phyloP scores from a whole-genome alignment of 1,140 invertebrate species.

The Capitella teleta region DNA sequence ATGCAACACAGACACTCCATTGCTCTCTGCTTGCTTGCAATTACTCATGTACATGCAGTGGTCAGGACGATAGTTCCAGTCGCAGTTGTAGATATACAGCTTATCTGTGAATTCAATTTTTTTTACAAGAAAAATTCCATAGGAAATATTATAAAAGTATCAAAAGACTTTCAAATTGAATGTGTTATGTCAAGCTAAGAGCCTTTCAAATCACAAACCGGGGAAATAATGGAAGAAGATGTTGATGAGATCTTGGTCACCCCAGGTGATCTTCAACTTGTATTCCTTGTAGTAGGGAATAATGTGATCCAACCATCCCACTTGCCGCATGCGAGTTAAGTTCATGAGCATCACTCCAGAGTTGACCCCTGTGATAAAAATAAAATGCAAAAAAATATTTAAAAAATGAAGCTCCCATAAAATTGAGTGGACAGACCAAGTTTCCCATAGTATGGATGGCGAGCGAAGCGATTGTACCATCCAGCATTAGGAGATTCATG shows the following conservation, averaged over 20 bases:
- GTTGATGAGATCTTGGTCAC: slow-evolving; percentile 96
- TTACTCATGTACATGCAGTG: slow-evolving; percentile 86
- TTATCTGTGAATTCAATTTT: slow-evolving; percentile 48
- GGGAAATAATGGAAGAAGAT: slow-evolving; percentile 87
- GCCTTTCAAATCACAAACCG: slow-evolving; percentile 42
- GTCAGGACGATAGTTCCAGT: slow-evolving; percentile 84
- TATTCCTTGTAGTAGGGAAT: slow-evolving; percentile 74
- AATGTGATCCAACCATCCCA: slow-evolving; percentile 73
- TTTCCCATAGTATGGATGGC: slow-evolving; percentile 84
- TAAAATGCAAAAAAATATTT: not conserved
- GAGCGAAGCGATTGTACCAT: slow-evolving; percentile 92
- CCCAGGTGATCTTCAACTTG: slow-evolving; percentile 79
- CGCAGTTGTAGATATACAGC: slow-evolving; percentile 68
- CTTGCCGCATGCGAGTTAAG: slow-evolving; percentile 74
- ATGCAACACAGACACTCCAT: slow-evolving; percentile 75
- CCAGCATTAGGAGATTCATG: slow-evolving; percentile 81
- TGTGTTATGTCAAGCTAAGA: not conserved
- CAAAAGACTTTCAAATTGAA: not conserved
- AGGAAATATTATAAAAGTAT: not conserved
- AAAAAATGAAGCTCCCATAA: not conserved
- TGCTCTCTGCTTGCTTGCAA: slow-evolving; percentile 59
- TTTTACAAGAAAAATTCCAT: not conserved
- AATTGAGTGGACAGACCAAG: slow-evolving; percentile 49
- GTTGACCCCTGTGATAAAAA: slow-evolving; percentile 60
- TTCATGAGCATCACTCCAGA: slow-evolving; percentile 97